Evolutionary conservation across 1,140 invertebrate genomes (phyloP).

Genomic region (Cotesia vestalis): DNA sequence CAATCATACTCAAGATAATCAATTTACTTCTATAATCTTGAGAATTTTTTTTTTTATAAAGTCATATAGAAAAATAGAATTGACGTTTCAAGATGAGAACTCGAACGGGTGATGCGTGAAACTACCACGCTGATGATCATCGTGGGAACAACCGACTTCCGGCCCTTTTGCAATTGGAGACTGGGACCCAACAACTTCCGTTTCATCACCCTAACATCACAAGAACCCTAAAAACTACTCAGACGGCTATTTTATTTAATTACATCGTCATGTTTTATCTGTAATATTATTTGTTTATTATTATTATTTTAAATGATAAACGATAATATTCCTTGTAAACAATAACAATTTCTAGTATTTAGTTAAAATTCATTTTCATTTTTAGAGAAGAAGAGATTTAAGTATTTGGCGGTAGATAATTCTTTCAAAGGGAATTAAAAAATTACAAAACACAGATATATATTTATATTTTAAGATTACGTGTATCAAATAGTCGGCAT

Average conservation of each 20-base stretch:
- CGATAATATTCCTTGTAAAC: too few relatives aligned
- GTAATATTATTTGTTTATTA: too few relatives aligned
- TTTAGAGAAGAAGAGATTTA: too few relatives aligned
- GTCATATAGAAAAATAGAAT: slow-evolving; percentile 1
- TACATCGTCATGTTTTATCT: too few relatives aligned
- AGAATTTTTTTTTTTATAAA: not conserved
- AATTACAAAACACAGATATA: not conserved
- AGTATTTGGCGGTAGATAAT: not conserved
- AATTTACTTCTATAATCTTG: too few relatives aligned
- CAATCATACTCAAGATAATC: too few relatives aligned
- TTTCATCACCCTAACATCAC: slow-evolving; percentile 17
- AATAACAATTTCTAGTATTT: too few relatives aligned
- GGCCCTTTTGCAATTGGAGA: slow-evolving; percentile 11
- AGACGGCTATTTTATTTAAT: too few relatives aligned
- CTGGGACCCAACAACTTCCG: slow-evolving; percentile 19
- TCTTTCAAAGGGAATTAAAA: not conserved
- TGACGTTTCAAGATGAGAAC: slow-evolving; percentile 5
- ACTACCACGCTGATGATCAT: slow-evolving; percentile 31
- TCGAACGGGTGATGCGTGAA: slow-evolving; percentile 12
- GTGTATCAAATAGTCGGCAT: slow-evolving; percentile 19
- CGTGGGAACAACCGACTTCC: slow-evolving; percentile 37
- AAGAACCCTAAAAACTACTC: too few relatives aligned
- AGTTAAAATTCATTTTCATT: too few relatives aligned
- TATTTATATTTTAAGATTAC: slow-evolving; percentile 9
- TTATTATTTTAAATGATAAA: not conserved